phyloP scores from a whole-genome alignment of 2,888 invertebrate species.

The Thyatira batis region DNA sequence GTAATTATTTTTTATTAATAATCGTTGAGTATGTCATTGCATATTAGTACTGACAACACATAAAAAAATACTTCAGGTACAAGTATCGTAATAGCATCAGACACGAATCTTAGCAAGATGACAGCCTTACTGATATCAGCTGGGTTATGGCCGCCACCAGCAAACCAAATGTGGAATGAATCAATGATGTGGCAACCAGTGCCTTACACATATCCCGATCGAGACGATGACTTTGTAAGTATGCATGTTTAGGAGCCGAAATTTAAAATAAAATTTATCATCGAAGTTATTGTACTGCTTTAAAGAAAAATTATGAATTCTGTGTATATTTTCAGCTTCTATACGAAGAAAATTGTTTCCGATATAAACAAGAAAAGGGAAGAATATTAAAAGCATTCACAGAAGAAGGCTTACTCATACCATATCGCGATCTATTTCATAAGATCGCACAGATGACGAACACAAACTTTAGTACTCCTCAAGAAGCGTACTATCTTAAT shows the following conservation, averaged over 20 bases:
- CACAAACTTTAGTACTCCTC: slow-evolving; percentile 74
- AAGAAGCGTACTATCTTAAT: slow-evolving; percentile 71
- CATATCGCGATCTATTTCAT: slow-evolving; percentile 70
- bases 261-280: too few relatives aligned
- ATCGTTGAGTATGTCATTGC: neutral
- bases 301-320: too few relatives aligned
- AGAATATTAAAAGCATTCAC: slow-evolving; percentile 65
- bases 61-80: slow-evolving; percentile 37
- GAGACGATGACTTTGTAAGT: slow-evolving; percentile 68
- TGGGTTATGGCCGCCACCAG: slow-evolving; percentile 85
- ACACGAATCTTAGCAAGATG: slow-evolving; percentile 88
- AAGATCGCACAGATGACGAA: slow-evolving; percentile 74
- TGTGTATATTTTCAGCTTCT: slow-evolving; percentile 54
- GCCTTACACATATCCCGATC: slow-evolving; percentile 76
- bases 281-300: too few relatives aligned
- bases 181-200: slow-evolving; percentile 84
- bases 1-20: slow-evolving; percentile 33
- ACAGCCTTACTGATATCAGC: slow-evolving; percentile 87
- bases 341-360: slow-evolving; percentile 74
- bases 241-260: neutral
- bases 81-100: slow-evolving; percentile 83
- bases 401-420: slow-evolving; percentile 65
- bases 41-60: neutral
- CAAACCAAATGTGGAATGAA: slow-evolving; percentile 76
- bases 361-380: slow-evolving; percentile 71